Evolutionary conservation across 2,888 invertebrate species (phyloP).

Genomic region (Pyralis farinalis): DNA sequence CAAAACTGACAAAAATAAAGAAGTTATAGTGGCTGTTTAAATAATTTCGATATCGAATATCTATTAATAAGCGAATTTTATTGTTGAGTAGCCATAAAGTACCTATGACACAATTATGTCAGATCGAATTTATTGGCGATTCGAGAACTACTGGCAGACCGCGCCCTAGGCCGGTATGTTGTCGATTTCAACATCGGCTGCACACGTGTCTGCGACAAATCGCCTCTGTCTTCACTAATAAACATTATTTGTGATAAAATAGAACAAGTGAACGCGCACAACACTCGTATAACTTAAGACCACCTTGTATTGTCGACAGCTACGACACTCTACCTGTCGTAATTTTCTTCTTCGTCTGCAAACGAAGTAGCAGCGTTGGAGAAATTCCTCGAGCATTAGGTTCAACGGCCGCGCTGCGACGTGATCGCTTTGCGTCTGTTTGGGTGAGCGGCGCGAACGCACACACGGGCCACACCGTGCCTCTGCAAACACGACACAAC

Average conservation of each 20-base stretch:
- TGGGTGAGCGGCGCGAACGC: constrained; percentile 57
- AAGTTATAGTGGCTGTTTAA: too few relatives aligned
- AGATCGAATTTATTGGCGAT: constrained; percentile 47
- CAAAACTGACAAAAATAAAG: too few relatives aligned
- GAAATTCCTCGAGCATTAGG: constrained; percentile 79
- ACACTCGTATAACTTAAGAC: constrained; percentile 13
- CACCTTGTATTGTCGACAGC: not conserved
- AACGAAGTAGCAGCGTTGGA: constrained; percentile 59
- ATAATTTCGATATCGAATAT: too few relatives aligned
- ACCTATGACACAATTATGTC: constrained; percentile 27
- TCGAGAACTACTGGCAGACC: constrained; percentile 52
- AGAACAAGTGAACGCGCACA: constrained; percentile 15
- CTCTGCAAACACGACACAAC: constrained; percentile 72
- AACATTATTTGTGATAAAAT: not conserved
- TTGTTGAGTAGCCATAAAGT: constrained; percentile 10
- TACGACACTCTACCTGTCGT: constrained; percentile 40
- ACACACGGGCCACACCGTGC: constrained; percentile 54
- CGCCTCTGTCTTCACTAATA: constrained; percentile 11
- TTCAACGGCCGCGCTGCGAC: constrained; percentile 75
- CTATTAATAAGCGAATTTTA: too few relatives aligned
- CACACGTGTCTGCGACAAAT: constrained; percentile 56
- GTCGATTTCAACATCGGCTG: constrained; percentile 51
- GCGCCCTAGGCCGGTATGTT: constrained; percentile 62
- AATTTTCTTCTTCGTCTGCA: constrained; percentile 65
- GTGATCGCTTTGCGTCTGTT: constrained; percentile 53